Base-by-base conservation (phyloP, 2,797 vertebrate genomes). In the Chromobotia macracanthus region DNA sequence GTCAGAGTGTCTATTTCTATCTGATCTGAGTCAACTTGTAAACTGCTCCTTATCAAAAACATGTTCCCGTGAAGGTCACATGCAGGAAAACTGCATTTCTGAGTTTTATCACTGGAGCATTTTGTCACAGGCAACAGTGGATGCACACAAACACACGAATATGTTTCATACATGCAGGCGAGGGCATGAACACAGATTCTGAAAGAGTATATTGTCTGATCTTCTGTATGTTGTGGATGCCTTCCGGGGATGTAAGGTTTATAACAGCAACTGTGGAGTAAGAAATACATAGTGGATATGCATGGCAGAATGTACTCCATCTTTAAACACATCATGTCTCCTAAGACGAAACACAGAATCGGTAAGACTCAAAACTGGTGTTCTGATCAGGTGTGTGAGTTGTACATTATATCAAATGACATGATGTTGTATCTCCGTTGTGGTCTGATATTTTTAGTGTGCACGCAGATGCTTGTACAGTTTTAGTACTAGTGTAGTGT, bases 81-180 rank as follows among this genome's bases (percentile, higher is more conserved):
- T 87, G 87, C 87, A 84, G 85, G 74, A 72, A 84, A 87, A 90
- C 87, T 75, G 51, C 84, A 89, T 90, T 90, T 86, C 73, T 89
- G 82, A 77, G 72, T 77, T 18, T 56, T 79, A 67, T 77, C 48
- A 75, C 10, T 66, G 31, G 73, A 31, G 82, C 25, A 13, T 56
- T 84, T 84, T 79, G 71, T 79, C 81, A 83, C 51, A 56, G 65
- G 25, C 65, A 69, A 65, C 50, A 66, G n/a, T 2, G 6, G 2
- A 63, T 63, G 31, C 69, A 76, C 21, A 73, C 19, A 75, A 53
- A 65, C 41, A 60, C 16, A 51, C 11, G 44, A 28, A 19, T 28
- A 75, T 23, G 11, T 44, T 61, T 70, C 31, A 48, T 31, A 44
- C 44, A 78, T 61, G 25, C 23, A 23, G 23, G 23, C 18, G 55